Conservation (phyloP, 2,888 invertebrate genomes). For the Andrena marginata region DNA sequence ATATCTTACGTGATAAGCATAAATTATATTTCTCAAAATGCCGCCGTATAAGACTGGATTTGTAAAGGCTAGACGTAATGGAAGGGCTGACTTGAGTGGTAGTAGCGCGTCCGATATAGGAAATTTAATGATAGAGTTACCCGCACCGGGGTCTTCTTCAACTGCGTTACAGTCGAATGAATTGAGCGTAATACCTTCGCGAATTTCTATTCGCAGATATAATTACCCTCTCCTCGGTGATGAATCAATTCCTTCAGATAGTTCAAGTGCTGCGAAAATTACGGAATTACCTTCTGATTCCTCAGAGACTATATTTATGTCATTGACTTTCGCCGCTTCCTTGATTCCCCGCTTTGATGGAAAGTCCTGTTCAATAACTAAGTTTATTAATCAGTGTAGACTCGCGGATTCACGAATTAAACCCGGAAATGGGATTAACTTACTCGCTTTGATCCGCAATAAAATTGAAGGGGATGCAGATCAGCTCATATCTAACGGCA, state of each 20-base stretch:
- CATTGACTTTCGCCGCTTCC: not conserved
- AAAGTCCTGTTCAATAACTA: not conserved
- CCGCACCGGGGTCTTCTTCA: not conserved
- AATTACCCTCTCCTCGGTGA: not conserved
- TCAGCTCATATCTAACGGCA: not conserved
- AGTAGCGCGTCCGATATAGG: not conserved
- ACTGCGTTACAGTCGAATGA: not conserved
- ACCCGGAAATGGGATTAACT: not conserved
- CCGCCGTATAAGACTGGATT: not conserved
- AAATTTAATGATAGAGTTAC: not conserved
- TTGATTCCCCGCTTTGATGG: constrained; percentile 1
- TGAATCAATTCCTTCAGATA: not conserved
- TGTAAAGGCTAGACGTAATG: not conserved
- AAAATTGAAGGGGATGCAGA: not conserved
- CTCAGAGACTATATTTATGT: not conserved
- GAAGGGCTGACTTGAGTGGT: not conserved
- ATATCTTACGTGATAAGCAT: not conserved
- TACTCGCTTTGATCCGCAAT: not conserved
- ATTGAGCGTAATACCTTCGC: not conserved
- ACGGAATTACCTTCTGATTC: not conserved
- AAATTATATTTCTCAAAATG: constrained; percentile 3
- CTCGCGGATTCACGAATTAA: not conserved
- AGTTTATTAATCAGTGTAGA: not conserved
- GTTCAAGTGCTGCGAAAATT: not conserved
- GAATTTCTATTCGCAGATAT: not conserved